Conservation (phyloP, 2,797 vertebrate species). For the Eutrigla gurnardus region DNA sequence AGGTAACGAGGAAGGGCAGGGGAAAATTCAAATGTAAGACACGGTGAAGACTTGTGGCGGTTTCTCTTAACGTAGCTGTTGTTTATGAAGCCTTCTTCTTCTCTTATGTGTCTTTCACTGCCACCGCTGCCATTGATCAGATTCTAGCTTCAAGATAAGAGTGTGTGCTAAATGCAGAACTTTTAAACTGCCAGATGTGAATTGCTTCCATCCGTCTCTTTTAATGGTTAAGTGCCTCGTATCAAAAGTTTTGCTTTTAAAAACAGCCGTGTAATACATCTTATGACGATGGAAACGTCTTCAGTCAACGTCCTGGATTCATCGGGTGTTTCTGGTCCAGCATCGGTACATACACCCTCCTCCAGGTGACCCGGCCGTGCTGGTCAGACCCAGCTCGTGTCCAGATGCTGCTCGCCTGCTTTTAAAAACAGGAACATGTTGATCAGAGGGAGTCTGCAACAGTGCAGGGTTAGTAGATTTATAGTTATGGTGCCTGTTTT, state of each 20-base stretch:
- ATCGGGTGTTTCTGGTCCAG: background rate
- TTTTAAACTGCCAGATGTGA: conserved; percentile 30
- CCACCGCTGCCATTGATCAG: conserved; percentile 23
- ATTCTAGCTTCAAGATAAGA: conserved; percentile 26
- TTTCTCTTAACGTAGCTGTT: conserved; percentile 33
- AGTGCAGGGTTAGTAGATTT: conserved; percentile 55
- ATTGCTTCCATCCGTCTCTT: conserved; percentile 10
- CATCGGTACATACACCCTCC: background rate
- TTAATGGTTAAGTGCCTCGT: conserved; percentile 22
- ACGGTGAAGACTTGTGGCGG: conserved; percentile 25
- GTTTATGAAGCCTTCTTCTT: conserved; percentile 40
- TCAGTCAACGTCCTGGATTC: background rate
- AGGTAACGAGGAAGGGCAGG: conserved; percentile 39
- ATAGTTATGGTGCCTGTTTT: conserved; percentile 53
- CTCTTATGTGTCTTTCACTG: conserved; percentile 28
- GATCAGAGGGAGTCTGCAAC: conserved; percentile 20
- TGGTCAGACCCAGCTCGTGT: background rate
- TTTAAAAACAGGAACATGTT: conserved; percentile 35
- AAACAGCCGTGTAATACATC: background rate
- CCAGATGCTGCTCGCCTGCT: background rate
- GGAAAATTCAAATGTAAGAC: conserved; percentile 52
- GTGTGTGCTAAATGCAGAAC: conserved; percentile 19
- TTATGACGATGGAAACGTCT: background rate
- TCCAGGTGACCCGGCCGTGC: background rate
- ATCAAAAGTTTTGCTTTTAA: conserved; percentile 27